Evolutionary conservation across 2,113 vertebrate species (phyloP).

Genomic region (Calypte anna): DNA sequence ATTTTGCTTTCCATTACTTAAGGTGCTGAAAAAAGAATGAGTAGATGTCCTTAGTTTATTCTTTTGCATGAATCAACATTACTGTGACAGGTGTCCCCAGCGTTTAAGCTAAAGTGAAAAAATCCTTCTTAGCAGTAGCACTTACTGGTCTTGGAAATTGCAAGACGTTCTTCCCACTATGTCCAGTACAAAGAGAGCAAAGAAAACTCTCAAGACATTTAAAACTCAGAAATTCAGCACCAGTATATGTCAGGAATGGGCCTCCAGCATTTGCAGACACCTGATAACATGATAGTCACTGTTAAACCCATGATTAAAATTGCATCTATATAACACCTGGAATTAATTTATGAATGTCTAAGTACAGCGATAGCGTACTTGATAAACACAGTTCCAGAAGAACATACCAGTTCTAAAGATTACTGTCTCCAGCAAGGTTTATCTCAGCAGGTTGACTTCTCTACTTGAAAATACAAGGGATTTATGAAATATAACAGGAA

Average conservation of each 20-base stretch:
- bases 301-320: neutral
- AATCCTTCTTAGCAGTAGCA: conserved; percentile 49
- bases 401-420: neutral
- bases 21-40: conserved; percentile 55
- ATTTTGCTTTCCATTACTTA: conserved; percentile 44
- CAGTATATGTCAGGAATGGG: neutral
- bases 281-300: neutral
- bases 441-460: neutral
- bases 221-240: neutral
- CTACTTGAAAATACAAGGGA: conserved; percentile 12
- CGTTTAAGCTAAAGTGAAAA: conserved; percentile 58
- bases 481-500: conserved; percentile 12
- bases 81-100: conserved; percentile 42
- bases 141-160: conserved; percentile 38
- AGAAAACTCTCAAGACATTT: conserved; percentile 25
- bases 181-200: conserved; percentile 56
- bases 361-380: neutral
- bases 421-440: neutral
- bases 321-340: neutral
- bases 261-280: neutral
- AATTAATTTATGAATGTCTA: neutral
- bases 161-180: conserved; percentile 42
- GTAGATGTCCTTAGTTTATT: neutral
- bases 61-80: conserved; percentile 58
- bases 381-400: neutral